Evolutionary conservation across 2,888 invertebrate genomes (phyloP).

Genomic region (Nephrotoma appendiculata): DNA sequence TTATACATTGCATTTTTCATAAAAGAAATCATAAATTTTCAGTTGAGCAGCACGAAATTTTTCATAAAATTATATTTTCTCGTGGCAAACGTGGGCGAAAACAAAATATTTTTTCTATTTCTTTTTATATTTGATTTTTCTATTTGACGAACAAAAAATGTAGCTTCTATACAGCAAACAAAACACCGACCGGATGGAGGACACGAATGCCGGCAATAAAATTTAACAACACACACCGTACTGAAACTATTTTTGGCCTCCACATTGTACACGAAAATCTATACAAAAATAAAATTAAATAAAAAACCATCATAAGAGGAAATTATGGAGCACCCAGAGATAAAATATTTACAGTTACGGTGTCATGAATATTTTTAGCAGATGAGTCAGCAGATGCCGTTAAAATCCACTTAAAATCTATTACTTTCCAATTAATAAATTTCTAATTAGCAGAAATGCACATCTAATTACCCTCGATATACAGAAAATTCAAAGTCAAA

Average conservation of each 20-base stretch:
- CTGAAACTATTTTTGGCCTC: neutral
- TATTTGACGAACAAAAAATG: neutral
- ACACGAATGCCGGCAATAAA: neutral
- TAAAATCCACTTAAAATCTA: neutral
- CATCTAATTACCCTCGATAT: neutral
- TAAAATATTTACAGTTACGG: neutral
- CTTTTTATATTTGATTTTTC: neutral
- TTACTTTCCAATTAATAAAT: neutral
- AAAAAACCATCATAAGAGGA: neutral
- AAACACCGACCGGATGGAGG: neutral
- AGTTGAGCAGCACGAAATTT: neutral
- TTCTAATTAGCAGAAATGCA: neutral
- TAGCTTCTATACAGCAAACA: neutral
- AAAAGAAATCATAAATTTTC: neutral
- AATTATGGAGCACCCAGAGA: neutral
- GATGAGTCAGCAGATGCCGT: neutral
- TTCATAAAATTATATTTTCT: neutral
- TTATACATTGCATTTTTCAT: neutral
- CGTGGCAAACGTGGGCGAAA: neutral
- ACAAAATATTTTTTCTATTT: neutral
- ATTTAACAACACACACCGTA: neutral
- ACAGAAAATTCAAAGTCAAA: neutral
- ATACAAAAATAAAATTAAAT: neutral
- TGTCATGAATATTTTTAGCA: neutral
- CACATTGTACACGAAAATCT: neutral